phyloP scores from a whole-genome alignment of 2,797 vertebrate genomes.

The Macropus fuliginosus region DNA sequence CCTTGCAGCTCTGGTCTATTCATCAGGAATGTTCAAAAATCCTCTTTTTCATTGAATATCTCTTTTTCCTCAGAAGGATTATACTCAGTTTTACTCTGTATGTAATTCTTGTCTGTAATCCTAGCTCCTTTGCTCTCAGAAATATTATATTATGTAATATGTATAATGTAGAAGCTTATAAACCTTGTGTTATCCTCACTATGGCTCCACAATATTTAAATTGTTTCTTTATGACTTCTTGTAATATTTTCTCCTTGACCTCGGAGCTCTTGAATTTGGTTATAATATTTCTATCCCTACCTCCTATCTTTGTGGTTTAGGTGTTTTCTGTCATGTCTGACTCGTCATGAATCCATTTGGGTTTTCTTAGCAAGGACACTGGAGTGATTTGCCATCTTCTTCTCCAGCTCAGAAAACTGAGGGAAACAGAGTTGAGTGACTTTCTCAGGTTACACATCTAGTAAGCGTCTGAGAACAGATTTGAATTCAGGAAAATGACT shows the following conservation, averaged over 20 bases:
- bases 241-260: neutral
- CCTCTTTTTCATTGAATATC: neutral
- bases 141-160: neutral
- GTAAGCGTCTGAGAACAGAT: neutral
- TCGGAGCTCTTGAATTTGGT: neutral
- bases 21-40: neutral
- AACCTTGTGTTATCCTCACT: neutral
- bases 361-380: neutral
- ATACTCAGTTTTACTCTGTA: neutral
- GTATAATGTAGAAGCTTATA: no score
- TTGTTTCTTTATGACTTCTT: neutral
- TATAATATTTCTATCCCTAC: neutral
- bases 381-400: neutral
- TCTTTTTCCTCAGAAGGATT: neutral
- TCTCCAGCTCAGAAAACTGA: neutral
- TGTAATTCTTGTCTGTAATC: neutral
- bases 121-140: neutral
- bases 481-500: neutral
- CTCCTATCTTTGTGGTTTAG: neutral
- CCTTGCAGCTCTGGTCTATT: neutral
- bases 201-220: neutral
- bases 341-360: neutral
- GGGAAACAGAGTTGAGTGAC: neutral
- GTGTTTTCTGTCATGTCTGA: neutral
- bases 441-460: no score